Conservation (phyloP, 1,140 invertebrate genomes). For the Drosophila repleta region DNA sequence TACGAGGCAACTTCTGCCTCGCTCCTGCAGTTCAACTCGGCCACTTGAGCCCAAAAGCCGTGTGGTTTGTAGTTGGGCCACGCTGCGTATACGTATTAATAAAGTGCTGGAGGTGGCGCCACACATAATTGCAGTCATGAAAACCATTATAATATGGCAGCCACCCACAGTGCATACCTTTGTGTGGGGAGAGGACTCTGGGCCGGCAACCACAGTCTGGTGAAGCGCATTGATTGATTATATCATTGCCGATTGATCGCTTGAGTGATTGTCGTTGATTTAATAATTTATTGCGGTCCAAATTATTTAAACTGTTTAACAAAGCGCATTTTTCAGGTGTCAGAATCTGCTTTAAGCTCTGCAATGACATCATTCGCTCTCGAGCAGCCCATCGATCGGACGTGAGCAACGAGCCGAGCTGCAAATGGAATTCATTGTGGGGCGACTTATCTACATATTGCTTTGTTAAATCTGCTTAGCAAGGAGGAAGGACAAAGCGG, state of each 20-base stretch:
- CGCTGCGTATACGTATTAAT: constrained; percentile 58
- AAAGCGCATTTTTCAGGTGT: constrained; percentile 7
- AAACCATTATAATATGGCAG: constrained; percentile 70
- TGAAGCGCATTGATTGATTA: constrained; percentile 64
- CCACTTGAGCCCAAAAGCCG: constrained; percentile 47
- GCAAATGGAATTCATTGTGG: constrained; percentile 56
- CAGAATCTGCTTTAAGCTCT: constrained; percentile 2
- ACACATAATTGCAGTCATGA: constrained; percentile 74
- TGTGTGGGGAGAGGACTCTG: constrained; percentile 24
- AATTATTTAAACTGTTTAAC: constrained; percentile 71
- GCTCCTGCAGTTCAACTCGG: constrained; percentile 33
- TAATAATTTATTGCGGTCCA: constrained; percentile 73
- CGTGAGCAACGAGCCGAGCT: neutral
- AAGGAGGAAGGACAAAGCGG: constrained; percentile 18
- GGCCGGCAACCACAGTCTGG: constrained; percentile 23
- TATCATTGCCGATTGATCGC: constrained; percentile 52
- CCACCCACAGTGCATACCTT: constrained; percentile 11
- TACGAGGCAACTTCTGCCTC: constrained; percentile 20
- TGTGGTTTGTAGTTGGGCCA: constrained; percentile 36
- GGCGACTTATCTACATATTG: constrained; percentile 46
- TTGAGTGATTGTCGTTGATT: constrained; percentile 78
- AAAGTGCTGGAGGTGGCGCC: constrained; percentile 21
- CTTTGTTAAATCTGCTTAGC: constrained; percentile 65
- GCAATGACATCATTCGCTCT: constrained; percentile 57
- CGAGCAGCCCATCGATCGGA: constrained; percentile 34